A percentile compares a stretch with the other conserved stretches of the same genome.
Evolutionary conservation across 2,888 invertebrate species (phyloP).

Genomic region (Andrena dorsata): DNA sequence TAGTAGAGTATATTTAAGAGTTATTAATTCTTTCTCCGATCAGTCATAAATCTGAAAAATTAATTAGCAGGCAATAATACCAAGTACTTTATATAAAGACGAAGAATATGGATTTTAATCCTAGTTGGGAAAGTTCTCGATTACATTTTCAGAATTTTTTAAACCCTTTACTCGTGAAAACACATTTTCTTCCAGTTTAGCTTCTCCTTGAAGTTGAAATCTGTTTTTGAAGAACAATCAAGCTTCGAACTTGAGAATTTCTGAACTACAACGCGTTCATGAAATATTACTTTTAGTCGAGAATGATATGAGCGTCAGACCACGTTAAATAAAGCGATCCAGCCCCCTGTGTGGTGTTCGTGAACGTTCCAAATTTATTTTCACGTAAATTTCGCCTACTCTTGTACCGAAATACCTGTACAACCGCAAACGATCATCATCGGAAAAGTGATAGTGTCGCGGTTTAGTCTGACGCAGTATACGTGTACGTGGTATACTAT

Average conservation of each 20-base stretch:
- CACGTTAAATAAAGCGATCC: constrained; percentile 42
- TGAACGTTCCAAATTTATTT: constrained; percentile 55
- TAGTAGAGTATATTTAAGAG: neutral
- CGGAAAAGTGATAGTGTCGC: constrained; percentile 63
- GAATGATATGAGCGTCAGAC: neutral
- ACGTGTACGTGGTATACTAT: constrained; percentile 13
- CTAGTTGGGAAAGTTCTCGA: neutral
- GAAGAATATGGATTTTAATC: no score
- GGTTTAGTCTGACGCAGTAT: constrained; percentile 50
- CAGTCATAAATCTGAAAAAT: neutral
- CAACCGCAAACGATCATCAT: constrained; percentile 59
- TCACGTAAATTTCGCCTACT: constrained; percentile 57
- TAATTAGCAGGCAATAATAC: no score
- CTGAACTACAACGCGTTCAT: neutral
- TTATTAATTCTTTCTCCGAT: neutral
- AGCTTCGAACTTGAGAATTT: neutral
- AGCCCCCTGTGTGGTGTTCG: constrained; percentile 27
- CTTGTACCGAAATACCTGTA: constrained; percentile 54
- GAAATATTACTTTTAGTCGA: constrained; percentile 32
- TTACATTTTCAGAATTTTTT: neutral
- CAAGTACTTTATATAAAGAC: no score
- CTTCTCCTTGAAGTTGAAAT: neutral
- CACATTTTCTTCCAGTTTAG: neutral
- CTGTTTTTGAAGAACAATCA: neutral
- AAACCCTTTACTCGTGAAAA: neutral